Conservation (phyloP, 1,140 invertebrate genomes). For the Zaprionus africanus region DNA sequence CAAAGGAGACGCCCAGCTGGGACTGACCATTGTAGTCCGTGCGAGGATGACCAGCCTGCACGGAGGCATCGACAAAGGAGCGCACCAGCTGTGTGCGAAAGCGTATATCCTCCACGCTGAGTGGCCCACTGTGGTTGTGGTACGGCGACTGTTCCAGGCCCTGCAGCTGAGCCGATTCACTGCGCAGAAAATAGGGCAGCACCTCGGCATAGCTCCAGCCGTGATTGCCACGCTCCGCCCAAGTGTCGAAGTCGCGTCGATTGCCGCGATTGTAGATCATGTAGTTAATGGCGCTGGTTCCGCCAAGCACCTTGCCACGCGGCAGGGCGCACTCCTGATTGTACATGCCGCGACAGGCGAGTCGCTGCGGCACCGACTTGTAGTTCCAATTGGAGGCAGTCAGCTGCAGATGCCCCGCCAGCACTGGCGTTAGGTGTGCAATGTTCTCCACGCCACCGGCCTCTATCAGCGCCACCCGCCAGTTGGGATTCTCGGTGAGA, state of each 20-base stretch:
- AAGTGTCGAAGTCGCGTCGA: conserved; percentile 90
- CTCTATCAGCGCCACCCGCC: conserved; percentile 86
- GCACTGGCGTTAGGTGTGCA: conserved; percentile 88
- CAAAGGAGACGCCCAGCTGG: conserved; percentile 88
- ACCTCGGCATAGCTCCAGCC: conserved; percentile 91
- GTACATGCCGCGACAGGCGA: conserved; percentile 86
- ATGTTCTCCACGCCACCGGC: conserved; percentile 89
- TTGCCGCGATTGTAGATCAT: conserved; percentile 96
- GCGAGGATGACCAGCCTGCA: conserved; percentile 86
- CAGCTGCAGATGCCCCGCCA: conserved; percentile 86
- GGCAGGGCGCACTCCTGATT: conserved; percentile 86
- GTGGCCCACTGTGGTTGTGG: conserved; percentile 86
- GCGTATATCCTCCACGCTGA: conserved; percentile 86
- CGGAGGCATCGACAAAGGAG: conserved; percentile 87
- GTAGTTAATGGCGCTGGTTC: conserved; percentile 92
- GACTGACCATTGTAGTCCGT: conserved; percentile 89
- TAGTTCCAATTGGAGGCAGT: conserved; percentile 90
- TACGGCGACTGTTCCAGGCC: conserved; percentile 85
- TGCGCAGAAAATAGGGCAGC: conserved; percentile 88
- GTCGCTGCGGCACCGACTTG: conserved; percentile 87
- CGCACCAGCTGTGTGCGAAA: conserved; percentile 86
- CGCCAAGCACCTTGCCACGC: conserved; percentile 89
- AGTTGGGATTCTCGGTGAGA: conserved; percentile 85
- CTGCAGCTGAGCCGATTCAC: conserved; percentile 86
- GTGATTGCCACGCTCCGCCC: conserved; percentile 88